Evolutionary conservation across 2,888 invertebrate species (phyloP), one percentile per base, ranked within the genome.

Genomic region (Idaea dimidiata): DNA sequence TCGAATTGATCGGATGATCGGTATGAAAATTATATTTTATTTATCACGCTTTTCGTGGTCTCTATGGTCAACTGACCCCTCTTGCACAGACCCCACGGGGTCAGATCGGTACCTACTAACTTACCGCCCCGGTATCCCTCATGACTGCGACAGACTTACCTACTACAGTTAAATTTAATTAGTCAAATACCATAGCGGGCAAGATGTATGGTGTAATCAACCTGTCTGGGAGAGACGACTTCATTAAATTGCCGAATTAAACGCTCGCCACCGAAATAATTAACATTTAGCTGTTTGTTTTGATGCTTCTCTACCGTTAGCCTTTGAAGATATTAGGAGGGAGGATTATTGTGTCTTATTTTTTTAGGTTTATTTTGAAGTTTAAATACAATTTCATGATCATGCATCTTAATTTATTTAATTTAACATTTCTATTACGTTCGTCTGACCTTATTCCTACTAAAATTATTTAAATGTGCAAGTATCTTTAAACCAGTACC

Each of bases 211-310:
- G 63, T 70, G 63, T 67, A 67, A 70, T 72, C 68, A 70, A 72
- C 72, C 70, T 70, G 71, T 70, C 71, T 33, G 62, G 59, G 62
- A 65, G 64, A 59, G 66, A 68, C 66, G 65, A 61, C 66, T 71
- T 68, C 61, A 70, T 68, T 72, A 64, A 64, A 66, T 61, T 62
- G 63, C 63, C 43, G 59, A 64, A 67, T 68, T 67, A 64, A 66
- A 67, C 43, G 43, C 43, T 43, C 8, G 43, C 43, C 43, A 43
- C 43, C 14, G 43, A 43, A 43, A 43, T 43, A 43, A 43, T 43
- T 43, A 43, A 43, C 43, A 43, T 43, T 43, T 43, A 43, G 43
- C 43, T 43, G 43, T 43, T 43, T 43, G 43, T 43, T 43, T 43
- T 43, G 43, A 43, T 43, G 43, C 43, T 43, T 43, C 32, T 32